Evolutionary conservation across 1,140 invertebrate species (phyloP), one percentile per base, ranked within the genome.

Genomic region (Mycetomoellerius zeteki): DNA sequence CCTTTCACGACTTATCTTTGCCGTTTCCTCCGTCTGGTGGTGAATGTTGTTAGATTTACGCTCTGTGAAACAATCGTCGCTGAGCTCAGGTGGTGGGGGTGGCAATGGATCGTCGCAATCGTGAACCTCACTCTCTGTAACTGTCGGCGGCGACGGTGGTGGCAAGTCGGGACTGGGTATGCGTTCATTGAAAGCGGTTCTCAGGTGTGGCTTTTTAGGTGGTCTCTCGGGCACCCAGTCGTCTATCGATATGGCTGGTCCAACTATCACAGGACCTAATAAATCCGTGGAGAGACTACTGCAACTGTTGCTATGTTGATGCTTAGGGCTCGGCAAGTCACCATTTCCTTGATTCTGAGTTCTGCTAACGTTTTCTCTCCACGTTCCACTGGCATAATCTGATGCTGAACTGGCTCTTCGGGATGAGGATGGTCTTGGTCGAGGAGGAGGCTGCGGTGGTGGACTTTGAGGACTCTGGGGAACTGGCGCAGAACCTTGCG

Each of bases 191-290:
- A 93, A 96, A 16, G 94, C 95, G 37, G 94, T 95, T 90, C 97
- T 92, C n/a, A 97, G 91, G 91, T 97, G 97, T 0, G 97, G 97
- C 93, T 98, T 98, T 94, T 98, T 98, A 14, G 96, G 96, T 3
- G 96, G 96, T 76, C 96, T 94, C 88, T 98, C 97, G 0, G 97
- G 97, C 0, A 97, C 97, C 96, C 96, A 97, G 87, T 97, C 97
- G 84, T 97, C 97, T 19, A 97, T 94, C 0, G 96, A 97, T 87
- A 97, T 97, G 0, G 96, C 95, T 0, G 96, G 96, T 1, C 97
- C 97, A 6, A 97, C 93, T 21, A 97, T 97, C 6, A 97, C 95
- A 0, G 97, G 96, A 0, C 97, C 97, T 3, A 96, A 80, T 8
- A 96, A 88, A 89, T 96, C 96, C 6, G 96, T 96, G 0, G 96